phyloP scores from a whole-genome alignment of 1,140 invertebrate species.

The Ceratitis capitata region DNA sequence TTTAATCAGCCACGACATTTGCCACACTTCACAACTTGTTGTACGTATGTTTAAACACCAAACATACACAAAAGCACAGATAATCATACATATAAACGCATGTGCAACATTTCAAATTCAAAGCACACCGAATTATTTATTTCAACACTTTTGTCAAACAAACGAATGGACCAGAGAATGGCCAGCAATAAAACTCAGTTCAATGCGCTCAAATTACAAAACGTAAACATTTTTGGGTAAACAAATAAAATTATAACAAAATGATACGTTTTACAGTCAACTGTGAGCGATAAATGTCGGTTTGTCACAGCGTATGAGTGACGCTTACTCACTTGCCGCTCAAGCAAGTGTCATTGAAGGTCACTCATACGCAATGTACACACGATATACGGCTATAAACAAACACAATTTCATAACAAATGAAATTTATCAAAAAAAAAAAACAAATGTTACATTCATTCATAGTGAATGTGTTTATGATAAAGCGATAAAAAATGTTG shows the following conservation, averaged over 20 bases:
- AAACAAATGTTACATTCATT: too few species aligned
- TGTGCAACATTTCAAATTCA: not conserved
- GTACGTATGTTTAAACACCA: not conserved
- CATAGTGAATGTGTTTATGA: not conserved
- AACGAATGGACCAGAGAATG: not conserved
- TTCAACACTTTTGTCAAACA: not conserved
- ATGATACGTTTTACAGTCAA: not conserved
- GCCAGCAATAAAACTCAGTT: not conserved
- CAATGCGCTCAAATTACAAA: not conserved
- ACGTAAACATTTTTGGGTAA: not conserved
- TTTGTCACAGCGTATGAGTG: not conserved
- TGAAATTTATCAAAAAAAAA: not conserved
- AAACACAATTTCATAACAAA: not conserved
- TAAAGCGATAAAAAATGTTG: conserved; percentile 1
- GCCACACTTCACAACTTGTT: not conserved
- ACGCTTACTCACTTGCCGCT: not conserved
- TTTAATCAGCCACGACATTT: not conserved
- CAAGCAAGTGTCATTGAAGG: not conserved
- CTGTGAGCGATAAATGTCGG: not conserved
- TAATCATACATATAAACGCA: not conserved
- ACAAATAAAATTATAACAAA: not conserved
- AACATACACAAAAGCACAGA: not conserved
- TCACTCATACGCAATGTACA: conserved; percentile 30
- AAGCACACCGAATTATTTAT: not conserved
- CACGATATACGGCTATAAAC: not conserved